phyloP scores from a whole-genome alignment of 1,140 invertebrate species.

The Sycobia sp. region DNA sequence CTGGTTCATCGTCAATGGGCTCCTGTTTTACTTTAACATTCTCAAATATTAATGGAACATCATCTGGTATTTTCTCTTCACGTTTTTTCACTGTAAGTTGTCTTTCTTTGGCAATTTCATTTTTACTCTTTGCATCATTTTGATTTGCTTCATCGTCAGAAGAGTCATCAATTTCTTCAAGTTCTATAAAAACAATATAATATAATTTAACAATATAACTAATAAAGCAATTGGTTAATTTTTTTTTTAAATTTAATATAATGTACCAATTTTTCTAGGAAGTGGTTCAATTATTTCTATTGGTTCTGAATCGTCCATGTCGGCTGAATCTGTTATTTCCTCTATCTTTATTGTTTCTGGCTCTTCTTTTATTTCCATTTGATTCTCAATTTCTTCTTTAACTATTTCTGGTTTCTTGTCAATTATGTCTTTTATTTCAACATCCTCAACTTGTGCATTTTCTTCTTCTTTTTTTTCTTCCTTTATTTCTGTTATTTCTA shows the following conservation, averaged over 20 bases:
- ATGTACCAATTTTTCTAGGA: constrained; percentile 25
- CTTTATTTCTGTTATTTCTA: constrained; percentile 44
- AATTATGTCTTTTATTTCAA: constrained; percentile 38
- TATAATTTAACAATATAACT: background rate
- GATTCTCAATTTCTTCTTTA: constrained; percentile 29
- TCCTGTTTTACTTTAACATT: constrained; percentile 65
- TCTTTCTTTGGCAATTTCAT: constrained; percentile 53
- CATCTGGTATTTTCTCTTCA: constrained; percentile 40
- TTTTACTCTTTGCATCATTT: constrained; percentile 18
- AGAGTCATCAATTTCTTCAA: constrained; percentile 35
- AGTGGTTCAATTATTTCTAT: constrained; percentile 33
- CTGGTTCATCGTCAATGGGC: constrained; percentile 64
- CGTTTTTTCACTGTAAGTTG: constrained; percentile 24
- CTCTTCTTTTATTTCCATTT: constrained; percentile 31
- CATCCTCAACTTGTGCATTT: constrained; percentile 44
- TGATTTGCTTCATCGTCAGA: constrained; percentile 18
- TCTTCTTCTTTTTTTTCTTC: constrained; percentile 41
- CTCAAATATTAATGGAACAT: constrained; percentile 37
- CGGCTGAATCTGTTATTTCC: background rate
- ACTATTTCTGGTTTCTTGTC: background rate
- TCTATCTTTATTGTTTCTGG: background rate
- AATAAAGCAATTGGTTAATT: background rate
- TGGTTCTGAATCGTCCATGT: constrained; percentile 21
- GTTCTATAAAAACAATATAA: constrained; percentile 4
- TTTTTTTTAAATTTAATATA: background rate